phyloP scores from a whole-genome alignment of 1,140 invertebrate genomes.

The Zaprionus kolodkinae region DNA sequence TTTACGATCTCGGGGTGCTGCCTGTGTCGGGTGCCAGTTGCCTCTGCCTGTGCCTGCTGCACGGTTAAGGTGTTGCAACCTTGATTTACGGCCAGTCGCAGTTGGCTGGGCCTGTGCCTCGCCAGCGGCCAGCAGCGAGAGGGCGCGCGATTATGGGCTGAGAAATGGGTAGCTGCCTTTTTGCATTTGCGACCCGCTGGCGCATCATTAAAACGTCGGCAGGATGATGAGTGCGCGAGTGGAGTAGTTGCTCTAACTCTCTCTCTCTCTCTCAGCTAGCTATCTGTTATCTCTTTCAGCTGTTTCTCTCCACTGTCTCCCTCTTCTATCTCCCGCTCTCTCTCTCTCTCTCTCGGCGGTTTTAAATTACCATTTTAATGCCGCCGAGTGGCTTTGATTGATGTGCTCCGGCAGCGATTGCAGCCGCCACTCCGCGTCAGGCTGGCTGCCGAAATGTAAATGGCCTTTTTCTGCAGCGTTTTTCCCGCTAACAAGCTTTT shows the following conservation, averaged over 20 bases:
- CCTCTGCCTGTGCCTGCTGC: background rate
- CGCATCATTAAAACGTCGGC: constrained; percentile 80
- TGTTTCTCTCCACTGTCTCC: background rate
- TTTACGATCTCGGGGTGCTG: constrained; percentile 52
- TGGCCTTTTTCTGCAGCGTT: constrained; percentile 65
- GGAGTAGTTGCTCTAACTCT: constrained; percentile 25
- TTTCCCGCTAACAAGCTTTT: constrained; percentile 77
- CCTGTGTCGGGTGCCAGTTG: background rate
- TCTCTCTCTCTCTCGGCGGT: constrained; percentile 47
- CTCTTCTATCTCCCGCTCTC: background rate
- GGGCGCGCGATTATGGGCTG: constrained; percentile 27
- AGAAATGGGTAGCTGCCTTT: constrained; percentile 34
- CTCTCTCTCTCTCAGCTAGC: background rate
- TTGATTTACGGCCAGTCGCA: constrained; percentile 64
- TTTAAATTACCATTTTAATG: constrained; percentile 83
- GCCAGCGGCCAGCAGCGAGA: constrained; percentile 10
- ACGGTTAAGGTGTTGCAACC: constrained; percentile 68
- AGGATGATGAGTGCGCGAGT: constrained; percentile 64
- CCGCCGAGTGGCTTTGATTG: constrained; percentile 74
- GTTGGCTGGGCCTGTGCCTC: constrained; percentile 18
- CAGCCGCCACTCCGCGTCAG: constrained; percentile 10
- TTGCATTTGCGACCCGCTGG: constrained; percentile 62
- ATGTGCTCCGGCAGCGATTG: constrained; percentile 51
- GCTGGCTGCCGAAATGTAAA: constrained; percentile 72
- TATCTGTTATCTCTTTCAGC: too few relatives aligned